phyloP scores from a whole-genome alignment of 2,113 vertebrate species.

The Capra hircus region DNA sequence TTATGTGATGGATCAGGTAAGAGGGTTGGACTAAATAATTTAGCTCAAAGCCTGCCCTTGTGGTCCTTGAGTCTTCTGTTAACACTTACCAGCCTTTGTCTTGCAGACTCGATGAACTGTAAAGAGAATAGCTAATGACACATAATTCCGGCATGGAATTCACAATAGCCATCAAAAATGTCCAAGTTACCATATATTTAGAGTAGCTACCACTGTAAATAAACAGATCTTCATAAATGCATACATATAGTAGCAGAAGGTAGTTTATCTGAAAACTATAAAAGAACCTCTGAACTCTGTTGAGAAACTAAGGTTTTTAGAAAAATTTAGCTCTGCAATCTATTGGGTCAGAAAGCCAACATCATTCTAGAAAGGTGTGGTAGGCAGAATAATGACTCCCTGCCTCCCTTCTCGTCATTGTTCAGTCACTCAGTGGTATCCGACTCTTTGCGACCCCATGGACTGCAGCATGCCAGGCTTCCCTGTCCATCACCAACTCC shows the following conservation, averaged over 20 bases:
- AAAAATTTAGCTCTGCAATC: background rate
- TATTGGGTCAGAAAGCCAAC: background rate
- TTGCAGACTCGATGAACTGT: background rate
- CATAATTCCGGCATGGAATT: background rate
- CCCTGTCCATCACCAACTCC: background rate
- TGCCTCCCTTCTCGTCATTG: fast-evolving
- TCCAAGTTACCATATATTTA: background rate
- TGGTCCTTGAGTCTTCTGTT: background rate
- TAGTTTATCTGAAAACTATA: background rate
- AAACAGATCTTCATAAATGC: background rate
- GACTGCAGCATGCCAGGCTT: background rate
- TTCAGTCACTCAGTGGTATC: background rate
- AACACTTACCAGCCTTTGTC: background rate
- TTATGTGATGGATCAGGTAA: background rate
- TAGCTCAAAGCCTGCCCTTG: background rate
- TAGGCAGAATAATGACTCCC: background rate
- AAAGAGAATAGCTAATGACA: background rate
- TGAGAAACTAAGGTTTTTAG: background rate
- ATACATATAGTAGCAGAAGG: background rate
- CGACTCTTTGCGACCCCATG: background rate
- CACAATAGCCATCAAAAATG: background rate
- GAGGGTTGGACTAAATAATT: background rate
- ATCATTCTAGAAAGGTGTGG: background rate
- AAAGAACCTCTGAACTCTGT: background rate
- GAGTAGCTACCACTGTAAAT: background rate